Evolutionary conservation across 2,888 invertebrate species (phyloP), one percentile per base, ranked within the genome.

Genomic region (Criorhina ranunculi): DNA sequence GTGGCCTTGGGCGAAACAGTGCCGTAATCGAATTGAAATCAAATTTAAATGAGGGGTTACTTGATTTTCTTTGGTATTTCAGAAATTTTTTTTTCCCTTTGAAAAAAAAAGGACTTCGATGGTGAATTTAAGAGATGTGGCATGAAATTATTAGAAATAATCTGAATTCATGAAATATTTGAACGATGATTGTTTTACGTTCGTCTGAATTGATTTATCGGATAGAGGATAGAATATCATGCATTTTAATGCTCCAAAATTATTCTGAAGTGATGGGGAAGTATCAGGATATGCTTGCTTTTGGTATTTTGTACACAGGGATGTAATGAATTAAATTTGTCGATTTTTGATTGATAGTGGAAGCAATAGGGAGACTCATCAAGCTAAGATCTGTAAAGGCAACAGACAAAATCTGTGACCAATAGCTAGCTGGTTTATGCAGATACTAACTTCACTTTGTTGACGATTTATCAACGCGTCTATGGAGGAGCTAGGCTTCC

Each of bases 11-110:
- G 62, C 42, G 24, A 42, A 44, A 35, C 35, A 37, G 7, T 60
- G n/a, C 40, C 19, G 69, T 77, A 77, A 77, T 77, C 77, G 69
- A 77, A 70, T 70, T 53, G 44, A 44, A 55, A 77, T 60, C 60
- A 70, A 70, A 70, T 70, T 77, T 77, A 60, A 70, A 70, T 77
- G 77, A 69, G 60, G 76, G 59, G 67, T 53, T 53, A 35, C 51
- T 51, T 3, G 35, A 37, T 67, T 53, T 62, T 12, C 57, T 31
- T 8, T 6, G 9, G 35, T 3, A 51, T 49, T 24, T 19, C 9
- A 8, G 15, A 11, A 12, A n/a, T 6, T 29, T 51, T 31, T 24
- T 11, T 53, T n/a, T 31, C n/a, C n/a, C 15, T 53, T 51, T 24
- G 5, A 8, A 9, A 12, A 29, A 11, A 29, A 29, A 19, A 24